A percentile compares a stretch with the other conserved stretches of the same genome.
Conservation (phyloP, 2,797 vertebrate genomes). For the Ceryle rudis region DNA sequence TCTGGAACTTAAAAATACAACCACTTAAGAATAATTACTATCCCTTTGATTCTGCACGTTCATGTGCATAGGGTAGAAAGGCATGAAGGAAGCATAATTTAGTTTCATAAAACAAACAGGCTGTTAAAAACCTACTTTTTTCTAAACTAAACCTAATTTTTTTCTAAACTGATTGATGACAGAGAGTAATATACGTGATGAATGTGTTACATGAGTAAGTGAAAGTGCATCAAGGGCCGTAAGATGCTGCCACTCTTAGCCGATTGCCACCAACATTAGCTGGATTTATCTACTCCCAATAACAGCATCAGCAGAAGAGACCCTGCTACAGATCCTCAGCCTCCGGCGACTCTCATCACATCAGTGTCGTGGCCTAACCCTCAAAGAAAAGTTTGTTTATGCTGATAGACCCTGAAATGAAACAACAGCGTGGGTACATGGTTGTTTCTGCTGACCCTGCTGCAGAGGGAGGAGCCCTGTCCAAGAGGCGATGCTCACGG, state of each 20-base stretch:
- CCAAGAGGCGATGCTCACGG: neutral
- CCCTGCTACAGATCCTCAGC: rapidly evolving
- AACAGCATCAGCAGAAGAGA: neutral
- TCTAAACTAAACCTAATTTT: neutral
- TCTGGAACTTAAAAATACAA: neutral
- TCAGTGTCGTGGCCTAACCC: neutral
- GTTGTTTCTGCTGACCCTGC: neutral
- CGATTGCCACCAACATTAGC: neutral
- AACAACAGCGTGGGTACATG: rapidly evolving
- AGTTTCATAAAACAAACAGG: neutral
- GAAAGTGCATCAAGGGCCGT: neutral
- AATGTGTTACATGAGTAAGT: neutral
- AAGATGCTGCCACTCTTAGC: neutral
- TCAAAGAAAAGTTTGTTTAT: neutral
- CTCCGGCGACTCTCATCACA: rapidly evolving
- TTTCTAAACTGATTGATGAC: neutral
- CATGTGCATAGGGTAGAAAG: neutral
- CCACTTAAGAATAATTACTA: neutral
- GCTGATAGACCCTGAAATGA: neutral
- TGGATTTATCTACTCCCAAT: neutral
- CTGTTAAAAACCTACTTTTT: neutral
- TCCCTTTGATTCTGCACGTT: neutral
- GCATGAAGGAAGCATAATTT: neutral
- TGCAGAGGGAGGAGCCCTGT: neutral
- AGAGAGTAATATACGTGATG: neutral